Percentiles rank a stretch among this genome's conserved stretches.
These are phyloP conservation scores for Rotaria magnacalcarata DNA, from an alignment of 2,888 invertebrate genomes.

Conservation along the genomic window DNA sequence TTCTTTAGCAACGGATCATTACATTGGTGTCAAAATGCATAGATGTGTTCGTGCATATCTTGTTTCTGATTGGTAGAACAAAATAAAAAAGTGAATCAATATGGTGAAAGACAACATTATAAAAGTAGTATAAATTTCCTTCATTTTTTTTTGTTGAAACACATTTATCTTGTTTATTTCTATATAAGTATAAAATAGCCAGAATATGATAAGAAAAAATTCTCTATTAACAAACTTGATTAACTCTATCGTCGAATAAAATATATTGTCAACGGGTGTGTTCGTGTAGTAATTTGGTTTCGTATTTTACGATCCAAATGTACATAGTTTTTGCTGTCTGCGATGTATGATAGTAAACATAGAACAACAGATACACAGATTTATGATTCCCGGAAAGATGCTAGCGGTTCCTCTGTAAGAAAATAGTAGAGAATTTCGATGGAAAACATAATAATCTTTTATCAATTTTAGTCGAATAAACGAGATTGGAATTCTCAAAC, in stretches of 20 bases:
- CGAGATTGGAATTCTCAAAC: slow-evolving; percentile 25
- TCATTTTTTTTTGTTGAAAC: background rate
- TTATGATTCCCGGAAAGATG: background rate
- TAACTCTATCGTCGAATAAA: background rate
- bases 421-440: background rate
- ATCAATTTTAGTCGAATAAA: background rate
- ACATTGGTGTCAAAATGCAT: background rate
- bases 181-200: background rate
- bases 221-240: background rate
- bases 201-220: background rate
- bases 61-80: background rate
- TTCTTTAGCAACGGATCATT: background rate
- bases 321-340: background rate
- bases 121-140: background rate
- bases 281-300: background rate
- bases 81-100: background rate
- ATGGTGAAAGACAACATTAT: background rate
- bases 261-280: background rate
- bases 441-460: background rate
- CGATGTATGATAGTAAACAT: slow-evolving; percentile 24
- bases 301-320: slow-evolving; percentile 19
- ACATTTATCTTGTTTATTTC: background rate
- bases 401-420: slow-evolving; percentile 21
- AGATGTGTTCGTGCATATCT: background rate
- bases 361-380: slow-evolving; percentile 21